These are phyloP conservation scores for Lates japonicus DNA, from an alignment of 2,797 vertebrate genomes.

Conservation along the genomic window DNA sequence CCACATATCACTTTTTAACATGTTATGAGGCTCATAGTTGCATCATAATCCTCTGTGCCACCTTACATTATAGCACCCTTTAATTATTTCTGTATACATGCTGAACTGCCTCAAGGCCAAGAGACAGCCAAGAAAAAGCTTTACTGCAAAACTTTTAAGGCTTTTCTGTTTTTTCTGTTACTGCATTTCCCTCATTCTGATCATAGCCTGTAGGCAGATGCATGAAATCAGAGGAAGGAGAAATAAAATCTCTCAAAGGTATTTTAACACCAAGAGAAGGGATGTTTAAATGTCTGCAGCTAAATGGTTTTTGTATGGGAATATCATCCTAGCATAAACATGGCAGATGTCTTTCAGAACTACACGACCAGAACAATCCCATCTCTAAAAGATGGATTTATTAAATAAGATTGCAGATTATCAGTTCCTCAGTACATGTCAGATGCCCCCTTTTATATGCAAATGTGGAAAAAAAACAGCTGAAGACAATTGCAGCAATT, in stretches of 20 bases:
- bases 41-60: neutral
- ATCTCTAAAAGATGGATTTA: slow-evolving; percentile 39
- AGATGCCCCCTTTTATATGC: slow-evolving; percentile 25
- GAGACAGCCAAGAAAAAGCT: neutral
- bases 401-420: slow-evolving; percentile 35
- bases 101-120: neutral
- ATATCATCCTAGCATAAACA: slow-evolving; percentile 26
- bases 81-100: neutral
- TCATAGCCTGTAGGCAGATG: slow-evolving; percentile 15
- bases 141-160: slow-evolving; percentile 10
- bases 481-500: slow-evolving; percentile 45
- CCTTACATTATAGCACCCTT: neutral
- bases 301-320: slow-evolving; percentile 4
- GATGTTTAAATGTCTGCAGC: slow-evolving; percentile 6
- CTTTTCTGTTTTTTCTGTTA: neutral
- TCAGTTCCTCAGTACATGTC: slow-evolving; percentile 28
- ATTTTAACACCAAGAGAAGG: slow-evolving; percentile 1
- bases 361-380: slow-evolving; percentile 9
- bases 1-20: neutral
- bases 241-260: slow-evolving; percentile 16
- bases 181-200: slow-evolving; percentile 4
- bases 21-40: neutral
- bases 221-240: slow-evolving; percentile 24
- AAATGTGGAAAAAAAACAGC: slow-evolving; percentile 23
- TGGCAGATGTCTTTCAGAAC: slow-evolving; percentile 16